Evolutionary conservation across 1,140 invertebrate genomes (phyloP), one percentile per base, ranked within the genome.

Genomic region (Pachypeltis micranthus): DNA sequence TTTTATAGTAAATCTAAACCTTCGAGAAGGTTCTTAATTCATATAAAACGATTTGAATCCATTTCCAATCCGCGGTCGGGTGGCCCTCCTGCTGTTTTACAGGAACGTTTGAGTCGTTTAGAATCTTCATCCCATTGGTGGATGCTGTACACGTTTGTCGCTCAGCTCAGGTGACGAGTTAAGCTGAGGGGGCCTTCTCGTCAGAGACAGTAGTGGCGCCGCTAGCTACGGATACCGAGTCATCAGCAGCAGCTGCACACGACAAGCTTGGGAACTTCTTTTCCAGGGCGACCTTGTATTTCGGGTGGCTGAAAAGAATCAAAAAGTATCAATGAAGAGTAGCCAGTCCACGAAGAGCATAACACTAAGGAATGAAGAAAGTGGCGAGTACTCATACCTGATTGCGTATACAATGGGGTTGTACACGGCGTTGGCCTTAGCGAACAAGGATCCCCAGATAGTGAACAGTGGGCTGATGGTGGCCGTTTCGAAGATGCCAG

Each of bases 341-440:
- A 39, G 7, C 31, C 7, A 39, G 7, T 39, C 31, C 31, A 10
- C 16, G 31, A 39, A 39, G 7, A 39, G 16, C 31, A 39, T 39
- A 7, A 16, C 7, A 39, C 16, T 39, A 16, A 39, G 16, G 16
- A 39, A 39, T 39, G 31, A 10, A 39, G 31, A 39, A 10, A 39
- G 16, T 16, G 31, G 16, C 31, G 31, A 39, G 31, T 10, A 39
- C 7, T 16, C 10, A 51, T 51, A 85, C 84, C 84, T 88, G 73
- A 89, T 88, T 61, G 84, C 87, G 70, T 90, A 90, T 31, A 90
- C 86, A 68, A 90, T 88, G 10, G 87, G 87, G 74, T 90, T 90
- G 75, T 88, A 89, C 63, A 84, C 82, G 59, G 87, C 85, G 66
- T 86, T 87, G 25, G 85, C 81, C 75, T 90, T 90, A 61, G 86